phyloP scores from a whole-genome alignment of 2,888 invertebrate genomes.

The Apodemia duryi region DNA sequence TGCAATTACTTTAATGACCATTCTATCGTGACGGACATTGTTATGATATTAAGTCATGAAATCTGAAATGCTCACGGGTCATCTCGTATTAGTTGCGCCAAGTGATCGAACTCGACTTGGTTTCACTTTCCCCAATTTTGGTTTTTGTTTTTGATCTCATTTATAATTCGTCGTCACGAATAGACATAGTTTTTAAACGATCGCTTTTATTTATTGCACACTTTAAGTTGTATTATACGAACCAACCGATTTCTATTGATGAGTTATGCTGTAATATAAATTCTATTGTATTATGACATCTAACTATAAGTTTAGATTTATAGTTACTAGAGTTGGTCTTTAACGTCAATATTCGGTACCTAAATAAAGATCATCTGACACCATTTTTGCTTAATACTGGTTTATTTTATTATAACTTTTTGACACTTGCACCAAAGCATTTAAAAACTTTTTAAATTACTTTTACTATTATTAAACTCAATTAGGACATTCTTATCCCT shows the following conservation, averaged over 20 bases:
- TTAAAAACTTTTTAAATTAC: no score
- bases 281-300: not conserved
- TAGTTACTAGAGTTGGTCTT: not conserved
- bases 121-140: conserved; percentile 49
- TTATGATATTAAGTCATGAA: conserved; percentile 70
- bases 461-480: no score
- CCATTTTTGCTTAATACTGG: no score
- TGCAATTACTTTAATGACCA: conserved; percentile 68
- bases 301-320: not conserved
- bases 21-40: conserved; percentile 68
- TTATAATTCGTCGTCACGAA: conserved; percentile 46
- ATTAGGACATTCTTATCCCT: no score
- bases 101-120: conserved; percentile 44
- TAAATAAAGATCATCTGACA: no score
- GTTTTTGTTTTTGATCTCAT: conserved; percentile 26
- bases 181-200: conserved; percentile 24
- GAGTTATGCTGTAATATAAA: not conserved
- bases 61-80: conserved; percentile 68
- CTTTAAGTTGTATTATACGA: not conserved
- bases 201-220: not conserved
- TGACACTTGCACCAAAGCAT: no score
- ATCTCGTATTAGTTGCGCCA: conserved; percentile 56
- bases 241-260: not conserved
- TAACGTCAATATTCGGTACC: not conserved
- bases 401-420: no score